Conservation (phyloP, 2,797 vertebrate genomes). For the Macroramphosus scolopax region DNA sequence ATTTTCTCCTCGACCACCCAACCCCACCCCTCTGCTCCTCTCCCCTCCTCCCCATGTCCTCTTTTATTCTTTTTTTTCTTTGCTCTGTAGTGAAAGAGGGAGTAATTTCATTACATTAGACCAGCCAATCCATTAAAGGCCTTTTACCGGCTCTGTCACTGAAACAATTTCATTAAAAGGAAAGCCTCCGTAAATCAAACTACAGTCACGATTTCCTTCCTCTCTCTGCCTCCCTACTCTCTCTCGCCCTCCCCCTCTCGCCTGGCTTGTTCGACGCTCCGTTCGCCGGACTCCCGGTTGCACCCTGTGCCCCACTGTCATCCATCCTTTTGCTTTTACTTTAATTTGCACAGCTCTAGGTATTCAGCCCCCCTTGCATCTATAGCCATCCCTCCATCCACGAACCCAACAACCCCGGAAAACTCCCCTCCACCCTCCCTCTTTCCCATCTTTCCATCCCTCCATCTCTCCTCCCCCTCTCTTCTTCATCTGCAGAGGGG, state of each 20-base stretch:
- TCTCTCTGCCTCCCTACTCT: constrained; percentile 75
- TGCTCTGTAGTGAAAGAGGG: constrained; percentile 90
- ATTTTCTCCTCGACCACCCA: constrained; percentile 73
- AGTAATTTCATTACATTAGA: constrained; percentile 99
- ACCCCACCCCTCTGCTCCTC: constrained; percentile 25
- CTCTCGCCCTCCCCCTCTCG: constrained; percentile 1
- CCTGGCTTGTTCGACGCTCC: constrained; percentile 26
- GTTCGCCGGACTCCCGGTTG: constrained; percentile 50
- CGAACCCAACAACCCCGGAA: constrained; percentile 66
- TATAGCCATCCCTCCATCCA: constrained; percentile 43
- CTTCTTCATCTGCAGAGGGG: constrained; percentile 19
- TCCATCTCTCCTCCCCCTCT: constrained; percentile 12
- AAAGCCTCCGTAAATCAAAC: constrained; percentile 98
- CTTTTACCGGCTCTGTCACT: constrained; percentile 99
- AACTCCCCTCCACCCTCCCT: constrained; percentile 22
- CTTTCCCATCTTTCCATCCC: constrained; percentile 4
- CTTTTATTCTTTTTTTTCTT: constrained; percentile 63
- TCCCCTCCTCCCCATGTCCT: constrained; percentile 52
- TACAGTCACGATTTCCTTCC: constrained; percentile 84
- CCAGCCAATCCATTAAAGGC: constrained; percentile 99
- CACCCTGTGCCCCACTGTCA: constrained; percentile 48
- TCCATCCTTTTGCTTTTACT: constrained; percentile 72
- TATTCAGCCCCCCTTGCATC: constrained; percentile 26
- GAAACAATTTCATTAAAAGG: constrained; percentile 99
- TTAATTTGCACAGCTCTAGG: constrained; percentile 61